Evolutionary conservation across 1,140 invertebrate genomes (phyloP).

Genomic region (Diorhabda sublineata): DNA sequence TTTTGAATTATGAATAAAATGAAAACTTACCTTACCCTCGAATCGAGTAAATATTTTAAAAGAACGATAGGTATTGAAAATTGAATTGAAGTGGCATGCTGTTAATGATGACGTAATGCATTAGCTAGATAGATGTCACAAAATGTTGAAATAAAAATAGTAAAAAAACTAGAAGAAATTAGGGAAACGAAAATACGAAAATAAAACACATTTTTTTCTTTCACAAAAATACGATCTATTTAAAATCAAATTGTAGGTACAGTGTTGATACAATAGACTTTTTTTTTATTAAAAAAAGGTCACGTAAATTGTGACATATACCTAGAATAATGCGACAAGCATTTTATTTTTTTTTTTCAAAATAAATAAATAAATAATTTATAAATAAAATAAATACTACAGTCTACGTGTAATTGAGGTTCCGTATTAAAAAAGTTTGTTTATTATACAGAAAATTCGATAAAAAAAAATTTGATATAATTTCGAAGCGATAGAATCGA

Average conservation of each 20-base stretch:
- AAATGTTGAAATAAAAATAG: conserved; percentile 20
- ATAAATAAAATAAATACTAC: conserved; percentile 36
- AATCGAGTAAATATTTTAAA: no score
- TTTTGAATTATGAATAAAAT: no score
- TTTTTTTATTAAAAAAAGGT: conserved; percentile 18
- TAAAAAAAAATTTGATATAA: not conserved
- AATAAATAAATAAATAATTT: conserved; percentile 26
- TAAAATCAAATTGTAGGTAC: conserved; percentile 23
- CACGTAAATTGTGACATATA: conserved; percentile 45
- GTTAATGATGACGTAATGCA: conserved; percentile 35
- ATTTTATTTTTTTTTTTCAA: conserved; percentile 8
- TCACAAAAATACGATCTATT: conserved; percentile 30
- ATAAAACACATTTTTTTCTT: conserved; percentile 28
- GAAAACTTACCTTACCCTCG: no score
- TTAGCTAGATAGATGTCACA: conserved; percentile 48
- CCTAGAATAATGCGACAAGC: conserved; percentile 43
- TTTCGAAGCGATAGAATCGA: no score
- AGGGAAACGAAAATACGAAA: conserved; percentile 14
- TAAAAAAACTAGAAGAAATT: not conserved
- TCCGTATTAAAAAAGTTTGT: conserved; percentile 8
- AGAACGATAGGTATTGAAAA: no score
- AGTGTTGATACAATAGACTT: conserved; percentile 18
- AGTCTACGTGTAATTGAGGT: conserved; percentile 6
- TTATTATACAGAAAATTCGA: conserved; percentile 16
- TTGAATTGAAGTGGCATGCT: conserved; percentile 16